These are phyloP conservation scores for Proctacanthus coquilletti DNA, from an alignment of 1,140 invertebrate species.

Conservation along the genomic window DNA sequence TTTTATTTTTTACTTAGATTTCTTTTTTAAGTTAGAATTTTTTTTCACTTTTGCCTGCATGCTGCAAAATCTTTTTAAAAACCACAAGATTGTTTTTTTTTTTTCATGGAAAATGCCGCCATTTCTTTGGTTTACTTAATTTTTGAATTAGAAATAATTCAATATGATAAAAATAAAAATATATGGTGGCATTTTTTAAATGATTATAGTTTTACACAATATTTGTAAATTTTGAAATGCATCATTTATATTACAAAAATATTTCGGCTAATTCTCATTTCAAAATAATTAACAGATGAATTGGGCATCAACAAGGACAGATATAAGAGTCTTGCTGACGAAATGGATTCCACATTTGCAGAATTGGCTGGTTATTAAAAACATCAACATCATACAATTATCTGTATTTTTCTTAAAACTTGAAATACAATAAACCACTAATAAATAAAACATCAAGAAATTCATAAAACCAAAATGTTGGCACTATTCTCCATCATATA, in stretches of 20 bases:
- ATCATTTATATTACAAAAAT: background rate
- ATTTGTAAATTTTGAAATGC: background rate
- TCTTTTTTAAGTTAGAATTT: background rate
- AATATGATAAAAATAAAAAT: background rate
- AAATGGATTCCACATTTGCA: slow-evolving; percentile 95
- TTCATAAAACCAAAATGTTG: too few relatives aligned
- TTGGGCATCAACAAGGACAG: slow-evolving; percentile 97
- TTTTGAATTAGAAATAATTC: too few relatives aligned
- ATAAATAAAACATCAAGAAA: too few relatives aligned
- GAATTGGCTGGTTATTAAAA: slow-evolving; percentile 77
- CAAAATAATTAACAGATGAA: slow-evolving; percentile 70
- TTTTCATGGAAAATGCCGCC: too few relatives aligned
- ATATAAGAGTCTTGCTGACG: slow-evolving; percentile 91
- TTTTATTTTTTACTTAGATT: background rate
- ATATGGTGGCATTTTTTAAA: background rate
- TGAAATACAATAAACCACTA: too few relatives aligned
- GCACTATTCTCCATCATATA: too few relatives aligned
- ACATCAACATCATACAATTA: too few relatives aligned
- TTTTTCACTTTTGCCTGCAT: background rate
- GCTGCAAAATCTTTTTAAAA: background rate
- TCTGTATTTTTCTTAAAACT: too few relatives aligned
- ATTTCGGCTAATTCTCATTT: background rate
- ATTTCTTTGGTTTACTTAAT: too few relatives aligned
- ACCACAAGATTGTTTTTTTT: too few relatives aligned
- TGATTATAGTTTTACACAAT: background rate